Percentiles rank a stretch among this genome's conserved stretches.
phyloP scores from a whole-genome alignment of 1,140 invertebrate genomes.

The Pseudomyrmex dendroicus region DNA sequence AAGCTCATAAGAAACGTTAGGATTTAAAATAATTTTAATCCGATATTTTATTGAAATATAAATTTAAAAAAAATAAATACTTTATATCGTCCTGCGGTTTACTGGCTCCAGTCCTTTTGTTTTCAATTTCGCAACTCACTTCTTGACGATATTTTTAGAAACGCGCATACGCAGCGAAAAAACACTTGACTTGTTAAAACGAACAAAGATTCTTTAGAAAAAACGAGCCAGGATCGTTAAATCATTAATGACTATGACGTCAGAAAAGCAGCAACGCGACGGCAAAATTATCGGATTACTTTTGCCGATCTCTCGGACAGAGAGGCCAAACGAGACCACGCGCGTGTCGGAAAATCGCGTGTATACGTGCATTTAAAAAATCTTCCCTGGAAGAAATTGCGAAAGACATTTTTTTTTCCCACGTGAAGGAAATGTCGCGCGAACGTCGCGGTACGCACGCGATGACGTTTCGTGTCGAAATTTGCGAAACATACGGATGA shows the following conservation, averaged over 20 bases:
- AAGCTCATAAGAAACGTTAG: too few relatives aligned
- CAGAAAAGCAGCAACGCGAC: background rate
- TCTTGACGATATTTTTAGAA: too few relatives aligned
- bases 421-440: background rate
- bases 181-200: too few relatives aligned
- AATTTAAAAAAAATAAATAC: too few relatives aligned
- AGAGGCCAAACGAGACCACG: background rate
- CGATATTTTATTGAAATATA: too few relatives aligned
- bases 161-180: too few relatives aligned
- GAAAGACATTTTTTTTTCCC: background rate
- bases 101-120: too few relatives aligned
- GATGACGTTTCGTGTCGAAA: background rate
- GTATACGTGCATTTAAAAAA: background rate
- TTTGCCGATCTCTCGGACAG: background rate
- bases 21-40: too few relatives aligned
- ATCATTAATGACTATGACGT: slow-evolving; percentile 29
- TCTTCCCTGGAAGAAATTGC: background rate
- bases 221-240: slow-evolving; percentile 37
- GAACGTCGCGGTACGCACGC: too few relatives aligned
- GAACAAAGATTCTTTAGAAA: background rate
- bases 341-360: background rate
- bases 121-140: too few relatives aligned
- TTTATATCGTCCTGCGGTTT: too few relatives aligned
- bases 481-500: background rate
- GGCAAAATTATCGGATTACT: background rate